phyloP scores from a whole-genome alignment of 2,113 vertebrate species.

The Pteronura brasiliensis region DNA sequence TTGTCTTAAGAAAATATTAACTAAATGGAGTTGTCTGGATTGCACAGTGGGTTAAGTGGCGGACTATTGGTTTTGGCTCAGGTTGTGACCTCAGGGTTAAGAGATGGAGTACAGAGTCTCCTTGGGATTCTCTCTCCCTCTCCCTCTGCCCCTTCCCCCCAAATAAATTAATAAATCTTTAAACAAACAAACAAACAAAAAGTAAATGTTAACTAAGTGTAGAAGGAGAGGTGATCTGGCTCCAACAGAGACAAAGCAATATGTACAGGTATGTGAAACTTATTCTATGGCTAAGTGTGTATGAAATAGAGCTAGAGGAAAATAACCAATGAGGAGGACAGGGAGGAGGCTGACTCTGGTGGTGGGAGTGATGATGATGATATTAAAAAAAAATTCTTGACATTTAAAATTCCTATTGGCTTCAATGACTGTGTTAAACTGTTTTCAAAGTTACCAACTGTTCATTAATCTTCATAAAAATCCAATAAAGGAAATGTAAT shows the following conservation, averaged over 20 bases:
- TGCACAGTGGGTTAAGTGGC: background rate
- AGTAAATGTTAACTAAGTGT: background rate
- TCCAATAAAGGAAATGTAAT: constrained; percentile 52
- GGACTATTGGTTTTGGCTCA: background rate
- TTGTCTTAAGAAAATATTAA: background rate
- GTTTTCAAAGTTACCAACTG: background rate
- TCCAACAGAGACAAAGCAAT: background rate
- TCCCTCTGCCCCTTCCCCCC: background rate
- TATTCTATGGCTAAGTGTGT: background rate
- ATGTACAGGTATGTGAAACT: background rate
- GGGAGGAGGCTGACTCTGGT: too few relatives aligned
- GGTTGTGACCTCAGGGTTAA: background rate
- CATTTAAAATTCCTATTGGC: background rate
- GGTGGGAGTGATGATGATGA: too few relatives aligned
- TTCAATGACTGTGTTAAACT: constrained; percentile 5
- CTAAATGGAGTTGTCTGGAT: background rate
- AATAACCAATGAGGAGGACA: background rate
- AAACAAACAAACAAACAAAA: background rate
- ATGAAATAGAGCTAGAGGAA: background rate
- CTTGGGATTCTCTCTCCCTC: background rate
- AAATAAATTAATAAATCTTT: background rate
- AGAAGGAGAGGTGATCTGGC: background rate
- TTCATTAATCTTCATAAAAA: constrained; percentile 67
- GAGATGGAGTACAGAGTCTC: background rate
- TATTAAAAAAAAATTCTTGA: background rate